These are phyloP conservation scores for Nemopilema nomurai DNA, from an alignment of 30 jellyfish, hydroid and myxozoan species.

Conservation along the genomic window DNA sequence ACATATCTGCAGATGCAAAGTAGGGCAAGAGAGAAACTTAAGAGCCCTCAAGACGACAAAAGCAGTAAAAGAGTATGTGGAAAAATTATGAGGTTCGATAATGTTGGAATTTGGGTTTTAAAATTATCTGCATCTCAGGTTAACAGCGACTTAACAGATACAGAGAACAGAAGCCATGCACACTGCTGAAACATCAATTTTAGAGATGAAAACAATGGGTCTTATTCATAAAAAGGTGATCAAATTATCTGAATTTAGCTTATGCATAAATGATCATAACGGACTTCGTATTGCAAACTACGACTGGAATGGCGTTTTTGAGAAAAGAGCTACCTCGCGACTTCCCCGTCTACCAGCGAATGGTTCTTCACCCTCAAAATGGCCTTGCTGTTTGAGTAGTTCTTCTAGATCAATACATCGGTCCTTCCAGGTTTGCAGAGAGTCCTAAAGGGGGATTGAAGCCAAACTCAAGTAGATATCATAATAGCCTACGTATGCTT, in stretches of 20 bases:
- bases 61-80: too few relatives aligned
- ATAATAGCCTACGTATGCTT: not conserved
- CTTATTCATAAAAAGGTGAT: too few relatives aligned
- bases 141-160: too few relatives aligned
- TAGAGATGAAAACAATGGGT: too few relatives aligned
- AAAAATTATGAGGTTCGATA: not conserved
- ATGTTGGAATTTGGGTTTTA: too few relatives aligned
- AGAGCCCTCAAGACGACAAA: too few relatives aligned
- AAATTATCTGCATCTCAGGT: too few relatives aligned
- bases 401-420: constrained; percentile 66
- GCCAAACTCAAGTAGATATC: not conserved
- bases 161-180: too few relatives aligned
- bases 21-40: not conserved
- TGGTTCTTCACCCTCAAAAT: not conserved
- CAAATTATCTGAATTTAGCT: too few relatives aligned
- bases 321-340: constrained; percentile 22
- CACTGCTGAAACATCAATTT: too few relatives aligned
- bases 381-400: constrained; percentile 26
- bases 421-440: constrained; percentile 70
- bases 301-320: not conserved
- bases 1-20: not conserved
- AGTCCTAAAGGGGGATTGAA: constrained; percentile 20
- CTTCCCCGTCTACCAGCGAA: constrained; percentile 43
- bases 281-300: not conserved
- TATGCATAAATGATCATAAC: too few relatives aligned